phyloP scores from a whole-genome alignment of 2,888 invertebrate species.

The Heliconius aoede region DNA sequence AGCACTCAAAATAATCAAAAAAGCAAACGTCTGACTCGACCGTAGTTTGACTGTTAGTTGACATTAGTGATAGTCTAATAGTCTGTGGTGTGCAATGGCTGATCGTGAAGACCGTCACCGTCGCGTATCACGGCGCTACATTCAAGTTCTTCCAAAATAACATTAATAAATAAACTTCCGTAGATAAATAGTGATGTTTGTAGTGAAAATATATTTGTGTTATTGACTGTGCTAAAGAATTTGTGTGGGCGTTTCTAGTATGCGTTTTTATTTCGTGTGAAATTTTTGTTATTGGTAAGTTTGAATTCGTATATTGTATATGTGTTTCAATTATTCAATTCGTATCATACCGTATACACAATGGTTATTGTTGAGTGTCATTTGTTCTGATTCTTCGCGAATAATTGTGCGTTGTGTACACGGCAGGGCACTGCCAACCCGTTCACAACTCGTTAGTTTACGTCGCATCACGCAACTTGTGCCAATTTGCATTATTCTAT shows the following conservation, averaged over 20 bases:
- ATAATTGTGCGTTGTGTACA: slow-evolving; percentile 35
- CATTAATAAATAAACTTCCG: slow-evolving; percentile 51
- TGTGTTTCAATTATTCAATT: slow-evolving; percentile 45
- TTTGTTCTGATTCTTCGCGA: slow-evolving; percentile 38
- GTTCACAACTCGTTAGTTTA: slow-evolving; percentile 41
- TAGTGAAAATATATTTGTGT: slow-evolving; percentile 54
- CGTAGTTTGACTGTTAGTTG: slow-evolving; percentile 28
- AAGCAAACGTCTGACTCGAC: slow-evolving; percentile 27
- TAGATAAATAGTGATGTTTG: slow-evolving; percentile 53
- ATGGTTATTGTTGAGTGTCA: slow-evolving; percentile 44
- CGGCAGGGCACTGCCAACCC: slow-evolving; percentile 46
- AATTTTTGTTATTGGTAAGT: slow-evolving; percentile 73
- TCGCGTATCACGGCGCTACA: slow-evolving; percentile 53
- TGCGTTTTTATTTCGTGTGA: slow-evolving; percentile 59
- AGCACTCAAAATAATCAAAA: slow-evolving; percentile 22
- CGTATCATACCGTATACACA: slow-evolving; percentile 46
- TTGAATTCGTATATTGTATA: slow-evolving; percentile 49
- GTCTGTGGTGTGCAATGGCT: slow-evolving; percentile 57
- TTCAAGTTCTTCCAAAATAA: slow-evolving; percentile 54
- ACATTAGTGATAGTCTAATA: slow-evolving; percentile 46
- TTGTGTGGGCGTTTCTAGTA: slow-evolving; percentile 60
- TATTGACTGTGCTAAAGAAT: slow-evolving; percentile 56
- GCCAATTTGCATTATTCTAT: slow-evolving; percentile 47
- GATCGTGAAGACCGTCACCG: slow-evolving; percentile 52
- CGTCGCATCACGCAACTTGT: slow-evolving; percentile 48